Percentiles rank a stretch among this genome's conserved stretches.
These are phyloP conservation scores for Delichon dasypus DNA, from an alignment of 2,797 vertebrate genomes.

Conservation along the genomic window DNA sequence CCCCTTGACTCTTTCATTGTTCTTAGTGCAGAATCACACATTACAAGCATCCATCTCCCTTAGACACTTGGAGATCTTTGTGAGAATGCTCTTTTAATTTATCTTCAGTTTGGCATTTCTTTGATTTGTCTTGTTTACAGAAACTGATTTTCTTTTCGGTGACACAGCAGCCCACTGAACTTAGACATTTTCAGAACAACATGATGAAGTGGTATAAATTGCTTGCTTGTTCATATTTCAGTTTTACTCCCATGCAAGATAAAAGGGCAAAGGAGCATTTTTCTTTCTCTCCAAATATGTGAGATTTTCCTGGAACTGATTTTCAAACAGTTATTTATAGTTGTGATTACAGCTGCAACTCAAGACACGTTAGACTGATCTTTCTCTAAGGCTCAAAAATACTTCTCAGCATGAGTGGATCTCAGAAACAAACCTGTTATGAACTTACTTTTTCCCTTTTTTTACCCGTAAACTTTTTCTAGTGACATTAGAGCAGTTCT, in stretches of 20 bases:
- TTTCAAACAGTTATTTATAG: constrained; percentile 16
- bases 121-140: not conserved
- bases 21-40: not conserved
- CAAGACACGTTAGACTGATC: not conserved
- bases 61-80: not conserved
- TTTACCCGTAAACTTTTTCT: not conserved
- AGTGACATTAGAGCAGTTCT: not conserved
- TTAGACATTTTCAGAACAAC: not conserved
- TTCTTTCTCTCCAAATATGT: not conserved
- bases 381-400: not conserved
- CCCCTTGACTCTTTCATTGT: not conserved
- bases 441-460: not conserved
- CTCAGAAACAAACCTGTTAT: not conserved
- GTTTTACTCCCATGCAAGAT: not conserved
- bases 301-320: not conserved
- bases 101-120: not conserved
- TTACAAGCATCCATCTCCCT: not conserved
- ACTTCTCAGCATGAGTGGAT: not conserved
- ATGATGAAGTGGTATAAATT: not conserved
- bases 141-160: not conserved
- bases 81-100: not conserved
- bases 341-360: not conserved
- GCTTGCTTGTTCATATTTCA: not conserved
- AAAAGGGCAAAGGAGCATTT: not conserved
- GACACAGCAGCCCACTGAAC: not conserved